A percentile compares a stretch with the other conserved stretches of the same genome.
Evolutionary conservation across 2,113 vertebrate genomes (phyloP).

Genomic region (Podiceps cristatus): DNA sequence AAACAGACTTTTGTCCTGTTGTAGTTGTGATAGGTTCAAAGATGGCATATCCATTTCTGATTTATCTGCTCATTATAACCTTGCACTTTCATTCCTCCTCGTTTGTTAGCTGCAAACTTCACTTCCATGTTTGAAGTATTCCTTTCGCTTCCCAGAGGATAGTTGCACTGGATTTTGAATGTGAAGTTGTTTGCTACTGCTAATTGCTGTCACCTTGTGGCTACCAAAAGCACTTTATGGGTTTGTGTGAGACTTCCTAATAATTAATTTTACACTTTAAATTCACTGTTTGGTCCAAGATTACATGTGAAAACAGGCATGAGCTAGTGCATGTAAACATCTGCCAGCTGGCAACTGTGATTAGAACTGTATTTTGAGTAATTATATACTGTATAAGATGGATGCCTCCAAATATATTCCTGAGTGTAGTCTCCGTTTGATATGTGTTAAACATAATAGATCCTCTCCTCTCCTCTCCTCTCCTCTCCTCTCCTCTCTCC

Average conservation of each 20-base stretch:
- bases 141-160: background rate
- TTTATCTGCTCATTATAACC: background rate
- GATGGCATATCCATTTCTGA: background rate
- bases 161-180: background rate
- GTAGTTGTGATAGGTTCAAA: background rate
- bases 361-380: background rate
- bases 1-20: background rate
- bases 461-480: too few species aligned
- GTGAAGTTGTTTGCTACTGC: background rate
- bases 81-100: background rate
- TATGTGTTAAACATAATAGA: background rate
- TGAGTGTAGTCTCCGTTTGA: background rate
- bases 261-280: background rate
- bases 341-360: background rate
- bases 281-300: background rate
- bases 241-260: background rate
- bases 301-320: background rate
- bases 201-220: background rate
- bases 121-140: background rate
- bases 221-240: background rate
- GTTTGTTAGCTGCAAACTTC: background rate
- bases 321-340: background rate
- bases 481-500: too few species aligned
- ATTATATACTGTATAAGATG: background rate
- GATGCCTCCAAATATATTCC: background rate